Evolutionary conservation across 2,888 invertebrate genomes (phyloP).

Genomic region (Orchestes rusci): DNA sequence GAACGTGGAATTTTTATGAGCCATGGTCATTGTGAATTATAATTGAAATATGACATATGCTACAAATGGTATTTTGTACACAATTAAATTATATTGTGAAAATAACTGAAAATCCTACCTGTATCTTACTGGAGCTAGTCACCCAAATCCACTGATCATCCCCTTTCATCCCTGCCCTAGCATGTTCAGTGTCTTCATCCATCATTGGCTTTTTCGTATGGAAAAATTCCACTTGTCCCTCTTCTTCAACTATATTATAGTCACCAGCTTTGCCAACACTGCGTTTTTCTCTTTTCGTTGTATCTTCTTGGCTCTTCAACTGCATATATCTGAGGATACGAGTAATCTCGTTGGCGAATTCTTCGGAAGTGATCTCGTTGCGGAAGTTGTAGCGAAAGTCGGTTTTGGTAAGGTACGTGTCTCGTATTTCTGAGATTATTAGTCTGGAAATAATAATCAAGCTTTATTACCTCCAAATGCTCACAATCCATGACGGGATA

Average conservation of each 20-base stretch:
- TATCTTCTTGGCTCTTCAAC: constrained; percentile 1
- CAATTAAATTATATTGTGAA: no score
- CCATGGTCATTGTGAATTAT: no score
- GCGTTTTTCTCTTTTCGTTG: constrained; percentile 16
- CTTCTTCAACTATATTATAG: constrained; percentile 37
- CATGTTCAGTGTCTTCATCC: constrained; percentile 40
- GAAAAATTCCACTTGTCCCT: constrained; percentile 63
- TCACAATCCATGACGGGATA: no score
- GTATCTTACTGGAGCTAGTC: constrained; percentile 79
- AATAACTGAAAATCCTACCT: no score
- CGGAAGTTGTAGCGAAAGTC: constrained; percentile 36
- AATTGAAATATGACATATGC: no score
- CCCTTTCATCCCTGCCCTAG: constrained; percentile 39
- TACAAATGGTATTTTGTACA: no score
- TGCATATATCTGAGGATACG: constrained; percentile 32
- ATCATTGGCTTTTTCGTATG: constrained; percentile 61
- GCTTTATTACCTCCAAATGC: neutral
- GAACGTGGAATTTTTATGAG: no score
- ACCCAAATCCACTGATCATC: constrained; percentile 82
- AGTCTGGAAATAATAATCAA: constrained; percentile 27
- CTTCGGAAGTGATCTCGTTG: constrained; percentile 34
- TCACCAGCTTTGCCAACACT: constrained; percentile 21
- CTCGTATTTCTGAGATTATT: constrained; percentile 40
- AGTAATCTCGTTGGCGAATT: constrained; percentile 34
- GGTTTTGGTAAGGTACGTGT: constrained; percentile 37